Base-by-base conservation (phyloP, 2,888 invertebrate genomes). In the Caenorhabditis afra region DNA sequence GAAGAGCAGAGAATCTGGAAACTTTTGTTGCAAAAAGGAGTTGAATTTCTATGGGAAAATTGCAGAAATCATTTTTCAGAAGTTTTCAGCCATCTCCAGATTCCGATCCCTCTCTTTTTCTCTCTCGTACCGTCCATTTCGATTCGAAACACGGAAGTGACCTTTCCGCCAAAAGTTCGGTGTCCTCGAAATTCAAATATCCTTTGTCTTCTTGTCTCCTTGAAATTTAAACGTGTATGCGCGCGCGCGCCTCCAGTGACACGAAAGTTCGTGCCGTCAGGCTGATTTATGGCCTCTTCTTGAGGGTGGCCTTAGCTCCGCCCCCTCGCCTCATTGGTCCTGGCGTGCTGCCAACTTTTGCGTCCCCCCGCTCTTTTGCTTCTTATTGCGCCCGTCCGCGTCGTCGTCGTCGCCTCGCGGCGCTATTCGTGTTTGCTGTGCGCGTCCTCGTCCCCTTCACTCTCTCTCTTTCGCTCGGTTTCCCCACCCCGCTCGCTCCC, bases 321-420 rank as follows among this genome's bases (percentile, higher is more conserved):
- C 68, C 23, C 52, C 41, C 44, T 11, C 53, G 35, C 16, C 18
- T 37, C 55, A 55, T 55, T 55, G 55, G 55, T 39, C 18, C 37
- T 68, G 68, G 68, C 68, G 59, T n/a, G 10, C 11, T 50, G 68
- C 68, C 68, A 68, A 59, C 50, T 58, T 47, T 41, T 16, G 29
- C 29, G 29, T 7, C 29, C 4, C 29, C 4, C 29, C 7, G 4
- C 7, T 7, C 7, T 29, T 29, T 29, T 29, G 3, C 29, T 29
- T 29, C 29, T 29, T 29, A 7, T 29, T 29, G 29, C 22, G 61
- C 11, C 41, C 41, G 41, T 41, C 41, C 41, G n/a, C n/a, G n/a
- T n/a, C n/a, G 41, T 41, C 41, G 29, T 5, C 29, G 29, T 3
- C 29, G 29, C 7, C 29, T 3, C 29, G 7, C 3, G 4, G 29